Percentiles rank a stretch among this genome's conserved stretches.
Evolutionary conservation across 2,888 invertebrate species (phyloP).

Genomic region (Hirtodrosophila cameraria): DNA sequence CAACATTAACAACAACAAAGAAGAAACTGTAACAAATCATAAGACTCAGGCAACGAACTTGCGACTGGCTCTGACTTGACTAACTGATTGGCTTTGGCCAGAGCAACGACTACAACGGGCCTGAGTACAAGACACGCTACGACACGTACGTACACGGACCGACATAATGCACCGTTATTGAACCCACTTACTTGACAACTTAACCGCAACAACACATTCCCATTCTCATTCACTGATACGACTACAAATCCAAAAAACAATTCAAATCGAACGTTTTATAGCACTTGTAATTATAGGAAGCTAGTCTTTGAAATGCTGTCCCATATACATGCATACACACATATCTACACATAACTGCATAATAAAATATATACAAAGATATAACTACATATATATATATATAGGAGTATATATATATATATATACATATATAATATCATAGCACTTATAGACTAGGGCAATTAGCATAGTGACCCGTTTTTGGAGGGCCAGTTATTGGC

Average conservation of each 20-base stretch:
- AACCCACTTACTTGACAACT: conserved; percentile 61
- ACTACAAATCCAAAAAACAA: conserved; percentile 8
- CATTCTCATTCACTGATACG: conserved; percentile 7
- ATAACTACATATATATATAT: not conserved
- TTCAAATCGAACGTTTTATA: conserved; percentile 30
- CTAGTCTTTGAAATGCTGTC: conserved; percentile 32
- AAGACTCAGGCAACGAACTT: conserved; percentile 61
- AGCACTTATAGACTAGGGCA: conserved; percentile 1
- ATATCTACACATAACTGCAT: not conserved
- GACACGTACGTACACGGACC: conserved; percentile 57
- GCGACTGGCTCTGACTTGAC: conserved; percentile 33
- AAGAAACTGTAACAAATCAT: conserved; percentile 44
- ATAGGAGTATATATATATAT: conserved; percentile 4
- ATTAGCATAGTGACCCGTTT: conserved; percentile 57
- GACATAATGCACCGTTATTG: conserved; percentile 74
- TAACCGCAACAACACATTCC: conserved; percentile 13
- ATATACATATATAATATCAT: not conserved
- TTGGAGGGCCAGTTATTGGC: conserved; percentile 28
- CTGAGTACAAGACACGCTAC: not conserved
- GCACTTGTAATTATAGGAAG: conserved; percentile 32
- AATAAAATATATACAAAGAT: too few species aligned
- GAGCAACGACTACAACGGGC: conserved; percentile 1
- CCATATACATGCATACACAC: conserved; percentile 20
- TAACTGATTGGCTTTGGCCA: conserved; percentile 30
- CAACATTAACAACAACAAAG: not conserved